Percentiles rank a stretch among this genome's conserved stretches.
Evolutionary conservation across 2,113 vertebrate genomes (phyloP).

Genomic region (Rhinichthys klamathensis): DNA sequence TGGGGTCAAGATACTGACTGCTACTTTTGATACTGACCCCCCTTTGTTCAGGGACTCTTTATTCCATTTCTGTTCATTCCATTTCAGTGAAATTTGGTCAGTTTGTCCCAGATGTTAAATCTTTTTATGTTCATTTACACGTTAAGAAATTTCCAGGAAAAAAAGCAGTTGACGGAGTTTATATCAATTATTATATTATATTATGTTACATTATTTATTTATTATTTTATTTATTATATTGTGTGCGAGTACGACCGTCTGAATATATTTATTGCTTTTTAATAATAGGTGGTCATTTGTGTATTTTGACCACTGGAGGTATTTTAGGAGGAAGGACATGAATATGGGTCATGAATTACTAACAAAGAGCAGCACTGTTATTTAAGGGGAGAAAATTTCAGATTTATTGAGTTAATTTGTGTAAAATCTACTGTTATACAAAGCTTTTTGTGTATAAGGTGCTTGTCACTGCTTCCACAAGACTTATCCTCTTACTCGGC

Average conservation of each 20-base stretch:
- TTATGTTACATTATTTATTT: not conserved
- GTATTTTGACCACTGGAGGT: not conserved
- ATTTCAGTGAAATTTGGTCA: too few species aligned
- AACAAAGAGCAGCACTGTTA: slow-evolving; percentile 53
- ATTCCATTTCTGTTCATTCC: too few species aligned
- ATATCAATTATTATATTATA: not conserved
- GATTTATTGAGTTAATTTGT: slow-evolving; percentile 35
- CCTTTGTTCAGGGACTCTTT: too few species aligned
- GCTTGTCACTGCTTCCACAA: slow-evolving; percentile 23
- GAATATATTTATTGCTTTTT: slow-evolving; percentile 21
- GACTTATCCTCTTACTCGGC: slow-evolving; percentile 31
- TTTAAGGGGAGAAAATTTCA: not conserved
- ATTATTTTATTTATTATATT: not conserved
- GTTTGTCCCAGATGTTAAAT: too few species aligned
- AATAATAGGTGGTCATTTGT: slow-evolving; percentile 33
- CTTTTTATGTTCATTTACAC: too few species aligned
- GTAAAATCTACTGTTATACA: slow-evolving; percentile 24
- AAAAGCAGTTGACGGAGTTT: too few species aligned
- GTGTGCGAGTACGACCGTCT: not conserved
- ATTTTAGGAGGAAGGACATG: slow-evolving; percentile 5
- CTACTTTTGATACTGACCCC: too few species aligned
- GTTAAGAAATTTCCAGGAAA: too few species aligned
- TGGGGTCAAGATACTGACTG: too few species aligned
- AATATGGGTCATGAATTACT: slow-evolving; percentile 43
- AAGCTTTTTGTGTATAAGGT: slow-evolving; percentile 29